Evolutionary conservation across 2,797 vertebrate species (phyloP).

Genomic region (Cirrhinus molitorella): DNA sequence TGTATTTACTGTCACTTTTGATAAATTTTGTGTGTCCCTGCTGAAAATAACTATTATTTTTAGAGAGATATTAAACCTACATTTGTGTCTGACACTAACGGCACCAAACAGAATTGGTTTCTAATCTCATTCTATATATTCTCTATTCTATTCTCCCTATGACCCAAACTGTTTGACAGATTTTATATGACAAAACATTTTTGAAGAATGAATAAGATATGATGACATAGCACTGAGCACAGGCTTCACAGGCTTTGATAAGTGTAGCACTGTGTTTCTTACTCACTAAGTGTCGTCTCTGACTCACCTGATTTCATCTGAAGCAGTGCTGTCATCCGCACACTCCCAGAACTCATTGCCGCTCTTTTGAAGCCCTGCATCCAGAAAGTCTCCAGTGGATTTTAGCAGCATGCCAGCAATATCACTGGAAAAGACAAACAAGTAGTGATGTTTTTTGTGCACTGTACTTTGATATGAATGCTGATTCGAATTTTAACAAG

Average conservation of each 20-base stretch:
- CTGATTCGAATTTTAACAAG: neutral
- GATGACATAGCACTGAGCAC: neutral
- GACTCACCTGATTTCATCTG: constrained; percentile 94
- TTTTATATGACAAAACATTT: neutral
- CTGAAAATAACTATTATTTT: neutral
- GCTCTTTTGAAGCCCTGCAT: constrained; percentile 90
- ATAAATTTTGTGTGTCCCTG: neutral
- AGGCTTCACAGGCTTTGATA: neutral
- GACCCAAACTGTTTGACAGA: neutral
- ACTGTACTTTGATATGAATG: neutral
- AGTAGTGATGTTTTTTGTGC: neutral
- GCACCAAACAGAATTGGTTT: neutral
- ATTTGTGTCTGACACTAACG: neutral
- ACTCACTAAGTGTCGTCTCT: neutral
- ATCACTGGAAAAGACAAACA: constrained; percentile 81
- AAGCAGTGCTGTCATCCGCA: constrained; percentile 90
- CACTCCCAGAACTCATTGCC: constrained; percentile 93
- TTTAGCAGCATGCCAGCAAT: constrained; percentile 97
- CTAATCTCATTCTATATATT: neutral
- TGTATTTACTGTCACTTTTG: neutral
- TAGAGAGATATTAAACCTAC: neutral
- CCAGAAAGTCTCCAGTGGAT: constrained; percentile 95
- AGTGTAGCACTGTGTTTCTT: neutral
- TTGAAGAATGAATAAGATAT: neutral
- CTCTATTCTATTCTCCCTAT: neutral